These are phyloP conservation scores for Ectemnius continuus DNA, from an alignment of 2,888 invertebrate genomes.

Conservation along the genomic window DNA sequence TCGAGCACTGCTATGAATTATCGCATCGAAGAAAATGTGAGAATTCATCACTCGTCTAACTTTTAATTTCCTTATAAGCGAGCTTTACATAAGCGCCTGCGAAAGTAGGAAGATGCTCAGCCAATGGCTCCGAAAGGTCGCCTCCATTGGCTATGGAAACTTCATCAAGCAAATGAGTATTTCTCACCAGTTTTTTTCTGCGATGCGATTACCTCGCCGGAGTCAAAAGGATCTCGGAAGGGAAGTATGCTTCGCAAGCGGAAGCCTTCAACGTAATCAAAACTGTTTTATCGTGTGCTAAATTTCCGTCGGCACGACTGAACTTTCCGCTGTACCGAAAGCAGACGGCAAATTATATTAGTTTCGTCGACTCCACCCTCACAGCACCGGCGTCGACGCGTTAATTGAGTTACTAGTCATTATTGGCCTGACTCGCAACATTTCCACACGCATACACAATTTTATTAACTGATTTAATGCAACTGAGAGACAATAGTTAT, in stretches of 20 bases:
- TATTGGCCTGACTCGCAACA: constrained; percentile 16
- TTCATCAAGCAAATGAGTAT: no score
- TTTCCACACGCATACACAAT: no score
- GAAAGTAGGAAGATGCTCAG: no score
- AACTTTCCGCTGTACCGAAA: constrained; percentile 3
- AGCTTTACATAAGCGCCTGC: no score
- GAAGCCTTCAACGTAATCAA: not conserved
- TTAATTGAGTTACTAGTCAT: constrained; percentile 40
- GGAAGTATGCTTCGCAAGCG: not conserved
- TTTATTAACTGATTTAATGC: no score
- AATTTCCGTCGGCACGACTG: not conserved
- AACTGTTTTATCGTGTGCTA: not conserved
- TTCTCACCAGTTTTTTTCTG: no score
- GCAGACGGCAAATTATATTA: constrained; percentile 11
- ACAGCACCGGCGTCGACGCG: not conserved
- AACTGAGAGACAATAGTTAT: constrained; percentile 4
- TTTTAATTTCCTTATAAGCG: no score
- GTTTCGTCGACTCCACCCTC: not conserved
- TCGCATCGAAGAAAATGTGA: no score
- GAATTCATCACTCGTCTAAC: no score
- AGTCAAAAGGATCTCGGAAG: not conserved
- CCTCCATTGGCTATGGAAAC: no score
- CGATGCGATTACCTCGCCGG: not conserved
- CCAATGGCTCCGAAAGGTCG: no score
- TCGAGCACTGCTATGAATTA: no score